These are phyloP conservation scores for Tiliacea aurago DNA, from an alignment of 2,888 invertebrate genomes.

Conservation along the genomic window DNA sequence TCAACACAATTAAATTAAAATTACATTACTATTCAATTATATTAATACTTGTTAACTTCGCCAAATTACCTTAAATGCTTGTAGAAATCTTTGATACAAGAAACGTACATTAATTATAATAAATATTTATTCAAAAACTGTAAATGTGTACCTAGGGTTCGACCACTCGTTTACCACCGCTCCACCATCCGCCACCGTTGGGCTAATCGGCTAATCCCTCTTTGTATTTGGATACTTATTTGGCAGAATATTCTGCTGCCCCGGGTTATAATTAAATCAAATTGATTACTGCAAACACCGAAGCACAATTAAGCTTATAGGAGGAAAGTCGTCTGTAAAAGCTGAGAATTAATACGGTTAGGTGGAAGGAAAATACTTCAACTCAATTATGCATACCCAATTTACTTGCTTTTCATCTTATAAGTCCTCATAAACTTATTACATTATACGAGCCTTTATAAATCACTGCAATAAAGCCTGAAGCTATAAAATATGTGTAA, in stretches of 20 bases:
- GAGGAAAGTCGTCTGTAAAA: constrained; percentile 2
- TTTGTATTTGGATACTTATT: neutral
- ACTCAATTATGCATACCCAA: constrained; percentile 53
- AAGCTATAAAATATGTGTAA: neutral
- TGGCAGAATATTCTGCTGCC: neutral
- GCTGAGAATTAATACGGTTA: constrained; percentile 30
- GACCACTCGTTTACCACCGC: neutral
- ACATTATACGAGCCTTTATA: constrained; percentile 14
- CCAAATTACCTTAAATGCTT: neutral
- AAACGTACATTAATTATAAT: neutral
- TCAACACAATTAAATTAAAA: too few species aligned
- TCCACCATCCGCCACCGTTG: too few species aligned
- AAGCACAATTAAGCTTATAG: constrained; percentile 5
- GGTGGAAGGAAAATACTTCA: constrained; percentile 36
- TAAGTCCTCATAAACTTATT: constrained; percentile 35
- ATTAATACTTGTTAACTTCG: neutral
- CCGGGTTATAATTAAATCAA: constrained; percentile 8
- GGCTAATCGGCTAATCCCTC: neutral
- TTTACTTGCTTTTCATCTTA: constrained; percentile 48
- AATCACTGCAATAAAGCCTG: constrained; percentile 5
- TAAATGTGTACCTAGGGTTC: too few species aligned
- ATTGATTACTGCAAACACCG: constrained; percentile 30
- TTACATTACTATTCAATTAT: too few species aligned
- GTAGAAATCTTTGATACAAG: neutral
- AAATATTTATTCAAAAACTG: too few species aligned